Percentiles rank a stretch among this genome's conserved stretches.
phyloP scores from a whole-genome alignment of 2,888 invertebrate genomes.

The Xylophagus ater region DNA sequence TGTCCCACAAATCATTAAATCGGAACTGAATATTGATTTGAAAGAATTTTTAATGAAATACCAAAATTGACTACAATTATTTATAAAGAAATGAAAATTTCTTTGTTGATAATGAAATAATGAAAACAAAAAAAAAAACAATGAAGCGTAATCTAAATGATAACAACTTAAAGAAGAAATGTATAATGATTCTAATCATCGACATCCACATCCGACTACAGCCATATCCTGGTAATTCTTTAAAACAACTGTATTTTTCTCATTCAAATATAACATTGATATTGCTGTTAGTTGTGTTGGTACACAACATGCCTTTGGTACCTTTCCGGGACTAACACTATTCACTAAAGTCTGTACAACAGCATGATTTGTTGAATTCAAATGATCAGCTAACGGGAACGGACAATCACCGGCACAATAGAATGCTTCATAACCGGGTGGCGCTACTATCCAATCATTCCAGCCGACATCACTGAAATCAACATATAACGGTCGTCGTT shows the following conservation, averaged over 20 bases:
- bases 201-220: slow-evolving; percentile 95
- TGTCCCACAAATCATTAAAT: too few relatives aligned
- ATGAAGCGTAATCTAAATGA: too few relatives aligned
- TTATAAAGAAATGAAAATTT: too few relatives aligned
- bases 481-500: slow-evolving; percentile 80
- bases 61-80: too few relatives aligned
- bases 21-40: too few relatives aligned
- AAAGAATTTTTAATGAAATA: too few relatives aligned
- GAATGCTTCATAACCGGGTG: slow-evolving; percentile 90
- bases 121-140: too few relatives aligned
- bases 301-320: slow-evolving; percentile 95
- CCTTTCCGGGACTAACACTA: slow-evolving; percentile 78
- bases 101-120: too few relatives aligned
- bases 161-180: too few relatives aligned
- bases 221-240: slow-evolving; percentile 99
- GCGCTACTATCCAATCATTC: slow-evolving; percentile 98
- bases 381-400: slow-evolving; percentile 83
- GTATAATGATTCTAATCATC: too few relatives aligned
- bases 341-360: slow-evolving; percentile 96
- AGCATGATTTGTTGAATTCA: slow-evolving; percentile 97
- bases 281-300: slow-evolving; percentile 89
- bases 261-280: slow-evolving; percentile 93
- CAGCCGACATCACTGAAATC: slow-evolving; percentile 95
- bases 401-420: slow-evolving; percentile 94
- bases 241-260: slow-evolving; percentile 87